phyloP scores from a whole-genome alignment of 1,140 invertebrate genomes.

The Caerostris darwini region DNA sequence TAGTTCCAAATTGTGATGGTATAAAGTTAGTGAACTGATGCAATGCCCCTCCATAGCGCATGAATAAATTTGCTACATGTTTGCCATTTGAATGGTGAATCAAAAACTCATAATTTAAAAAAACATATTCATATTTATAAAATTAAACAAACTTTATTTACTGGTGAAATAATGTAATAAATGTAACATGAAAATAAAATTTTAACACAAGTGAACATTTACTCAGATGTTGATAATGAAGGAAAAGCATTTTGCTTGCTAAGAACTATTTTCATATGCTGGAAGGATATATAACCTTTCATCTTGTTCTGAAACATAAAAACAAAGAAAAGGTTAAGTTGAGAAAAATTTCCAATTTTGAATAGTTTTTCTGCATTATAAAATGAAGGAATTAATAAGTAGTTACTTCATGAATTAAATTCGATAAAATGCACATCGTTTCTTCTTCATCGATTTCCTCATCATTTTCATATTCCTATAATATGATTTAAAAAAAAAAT shows the following conservation, averaged over 20 bases:
- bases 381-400: constrained; percentile 22
- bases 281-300: constrained; percentile 98
- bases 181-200: background rate
- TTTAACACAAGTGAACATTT: background rate
- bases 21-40: too few relatives aligned
- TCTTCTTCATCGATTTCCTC: constrained; percentile 95
- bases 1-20: too few relatives aligned
- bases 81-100: too few relatives aligned
- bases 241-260: constrained; percentile 99
- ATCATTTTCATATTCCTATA: constrained; percentile 84
- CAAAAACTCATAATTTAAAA: too few relatives aligned
- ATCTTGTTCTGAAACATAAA: constrained; percentile 83
- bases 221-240: constrained; percentile 79
- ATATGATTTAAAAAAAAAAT: background rate
- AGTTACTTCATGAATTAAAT: constrained; percentile 93
- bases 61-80: too few relatives aligned
- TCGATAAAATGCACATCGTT: constrained; percentile 97
- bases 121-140: background rate
- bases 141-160: background rate
- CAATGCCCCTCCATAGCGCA: too few relatives aligned
- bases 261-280: constrained; percentile 97
- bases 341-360: background rate
- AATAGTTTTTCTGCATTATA: background rate
- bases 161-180: too few relatives aligned
- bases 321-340: background rate